Evolutionary conservation across 2,888 invertebrate genomes (phyloP), one percentile per base, ranked within the genome.

Genomic region (Torymus texanus): DNA sequence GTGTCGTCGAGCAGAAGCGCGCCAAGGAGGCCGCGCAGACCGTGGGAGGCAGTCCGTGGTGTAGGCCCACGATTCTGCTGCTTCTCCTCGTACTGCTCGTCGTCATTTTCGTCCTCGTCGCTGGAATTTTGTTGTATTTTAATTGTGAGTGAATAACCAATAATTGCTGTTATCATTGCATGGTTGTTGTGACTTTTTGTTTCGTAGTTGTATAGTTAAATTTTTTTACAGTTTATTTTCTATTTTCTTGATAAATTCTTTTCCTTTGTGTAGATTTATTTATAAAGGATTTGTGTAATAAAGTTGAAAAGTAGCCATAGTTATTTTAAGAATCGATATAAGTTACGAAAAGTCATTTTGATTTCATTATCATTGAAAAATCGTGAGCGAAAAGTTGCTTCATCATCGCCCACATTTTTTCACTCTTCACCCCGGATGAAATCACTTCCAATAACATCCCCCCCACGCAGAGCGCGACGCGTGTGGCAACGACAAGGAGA

Each of bases 91-190:
- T 93, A 68, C 90, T 93, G 66, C 90, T 93, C 82, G 91, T 93
- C 81, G 91, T 93, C 80, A 90, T 92, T 80, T 93, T 93, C 86
- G 92, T 93, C 41, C 89, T 92, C 86, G 91, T 93, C 82, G 92
- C 93, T 82, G 93, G 92, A 72, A 91, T 93, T 75, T 90, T 93
- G 63, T 91, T 93, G 77, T 93, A 93, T 88, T 92, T 92, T 85
- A 93, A 93, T 88, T 93, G 93, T 93, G 90, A 91, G 93, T 93
- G n/a, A 4, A 50, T 5, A 14, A 4, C 12, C 41, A 18, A 18
- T 75, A 13, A 67, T 10, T 53, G 41, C 18, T 68, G 1, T 11
- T 41, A 8, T 12, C 5, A 2, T 70, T 51, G 77, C 77, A 77
- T 74, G 76, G 8, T 21, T 24, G 21, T 66, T 5, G 53, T 61